phyloP scores from a whole-genome alignment of 2,797 vertebrate genomes.

The Emydoidea blandingii region DNA sequence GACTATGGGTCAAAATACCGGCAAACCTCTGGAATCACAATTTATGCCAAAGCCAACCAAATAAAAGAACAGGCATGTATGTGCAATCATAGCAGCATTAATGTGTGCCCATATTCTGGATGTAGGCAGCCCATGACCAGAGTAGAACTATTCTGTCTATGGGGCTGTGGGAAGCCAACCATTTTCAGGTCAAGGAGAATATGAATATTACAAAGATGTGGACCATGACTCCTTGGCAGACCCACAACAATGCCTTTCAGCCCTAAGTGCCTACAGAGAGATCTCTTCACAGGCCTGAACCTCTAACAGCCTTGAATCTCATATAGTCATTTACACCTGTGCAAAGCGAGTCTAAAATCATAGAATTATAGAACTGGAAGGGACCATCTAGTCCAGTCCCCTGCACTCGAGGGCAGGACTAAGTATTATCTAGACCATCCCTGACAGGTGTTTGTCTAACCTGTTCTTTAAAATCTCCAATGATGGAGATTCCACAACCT shows the following conservation, averaged over 20 bases:
- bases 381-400: too few relatives aligned
- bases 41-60: neutral
- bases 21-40: neutral
- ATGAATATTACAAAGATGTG: neutral
- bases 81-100: rapidly evolving
- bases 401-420: too few relatives aligned
- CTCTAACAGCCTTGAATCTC: neutral
- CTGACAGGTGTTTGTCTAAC: too few relatives aligned
- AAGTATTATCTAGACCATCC: too few relatives aligned
- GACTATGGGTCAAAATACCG: neutral
- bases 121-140: neutral
- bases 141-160: neutral
- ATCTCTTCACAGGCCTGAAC: too few relatives aligned
- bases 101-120: rapidly evolving
- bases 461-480: too few relatives aligned
- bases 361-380: too few relatives aligned
- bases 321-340: neutral
- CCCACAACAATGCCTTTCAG: neutral
- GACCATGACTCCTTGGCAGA: neutral
- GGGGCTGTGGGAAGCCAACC: neutral
- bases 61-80: neutral
- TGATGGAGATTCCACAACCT: too few relatives aligned
- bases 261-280: too few relatives aligned
- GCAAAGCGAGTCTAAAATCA: neutral
- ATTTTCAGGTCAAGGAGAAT: neutral